Percentiles rank a stretch among this genome's conserved stretches.
phyloP scores from a whole-genome alignment of 2,113 vertebrate species.

The Pongo pygmaeus region DNA sequence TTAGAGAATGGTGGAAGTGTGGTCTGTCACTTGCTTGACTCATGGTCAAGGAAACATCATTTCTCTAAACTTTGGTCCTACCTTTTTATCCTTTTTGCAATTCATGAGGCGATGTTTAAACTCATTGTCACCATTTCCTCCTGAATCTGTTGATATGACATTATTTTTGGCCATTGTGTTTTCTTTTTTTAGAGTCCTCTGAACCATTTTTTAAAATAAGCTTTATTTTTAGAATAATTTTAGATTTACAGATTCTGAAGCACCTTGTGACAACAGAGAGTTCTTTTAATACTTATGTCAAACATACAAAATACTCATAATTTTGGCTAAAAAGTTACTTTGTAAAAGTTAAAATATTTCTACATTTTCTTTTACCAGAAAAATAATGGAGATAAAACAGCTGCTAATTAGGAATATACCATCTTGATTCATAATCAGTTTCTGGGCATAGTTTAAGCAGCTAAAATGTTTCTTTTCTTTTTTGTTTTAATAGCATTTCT shows the following conservation, averaged over 20 bases:
- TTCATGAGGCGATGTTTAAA: background rate
- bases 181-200: constrained; percentile 12
- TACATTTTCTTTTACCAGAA: constrained; percentile 21
- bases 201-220: constrained; percentile 30
- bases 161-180: background rate
- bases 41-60: background rate
- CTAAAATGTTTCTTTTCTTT: constrained; percentile 53
- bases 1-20: too few species aligned
- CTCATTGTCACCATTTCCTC: too few species aligned
- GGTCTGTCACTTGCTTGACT: background rate
- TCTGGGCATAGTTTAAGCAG: constrained; percentile 19
- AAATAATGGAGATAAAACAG: background rate
- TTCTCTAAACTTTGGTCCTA: background rate
- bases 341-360: constrained; percentile 42
- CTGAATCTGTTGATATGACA: background rate
- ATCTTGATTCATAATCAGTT: background rate
- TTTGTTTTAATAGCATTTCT: constrained; percentile 54
- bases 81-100: background rate
- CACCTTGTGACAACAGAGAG: background rate
- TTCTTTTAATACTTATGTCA: background rate
- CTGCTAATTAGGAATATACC: background rate
- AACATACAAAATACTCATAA: constrained; percentile 18
- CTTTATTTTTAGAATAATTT: constrained; percentile 22
- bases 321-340: constrained; percentile 36
- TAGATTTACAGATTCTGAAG: background rate